phyloP scores from a whole-genome alignment of 2,888 invertebrate species.

The Euspilapteryx auroguttella region DNA sequence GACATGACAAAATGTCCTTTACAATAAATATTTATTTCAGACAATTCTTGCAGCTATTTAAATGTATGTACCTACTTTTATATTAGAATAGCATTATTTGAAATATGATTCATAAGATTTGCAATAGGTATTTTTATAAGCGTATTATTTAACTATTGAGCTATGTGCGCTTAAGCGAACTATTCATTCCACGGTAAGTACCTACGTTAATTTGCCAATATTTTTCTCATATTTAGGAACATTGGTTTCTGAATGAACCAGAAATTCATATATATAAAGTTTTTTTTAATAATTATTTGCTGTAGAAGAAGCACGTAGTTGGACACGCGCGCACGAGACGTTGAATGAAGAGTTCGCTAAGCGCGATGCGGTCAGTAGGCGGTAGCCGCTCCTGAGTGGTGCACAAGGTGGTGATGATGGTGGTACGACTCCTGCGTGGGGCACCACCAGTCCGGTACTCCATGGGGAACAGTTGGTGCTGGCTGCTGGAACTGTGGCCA shows the following conservation, averaged over 20 bases:
- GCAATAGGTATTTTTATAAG: constrained; percentile 37
- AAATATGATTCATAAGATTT: too few species aligned
- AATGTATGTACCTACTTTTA: too few species aligned
- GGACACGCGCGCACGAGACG: too few species aligned
- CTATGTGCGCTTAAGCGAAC: constrained; percentile 42
- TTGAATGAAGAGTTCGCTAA: constrained; percentile 57
- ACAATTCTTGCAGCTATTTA: too few species aligned
- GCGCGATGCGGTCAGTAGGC: constrained; percentile 72
- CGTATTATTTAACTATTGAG: constrained; percentile 30
- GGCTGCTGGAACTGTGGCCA: constrained; percentile 69
- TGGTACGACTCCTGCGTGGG: constrained; percentile 52
- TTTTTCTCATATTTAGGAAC: too few species aligned
- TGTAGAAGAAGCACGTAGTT: too few species aligned
- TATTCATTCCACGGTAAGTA: constrained; percentile 57
- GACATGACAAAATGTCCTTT: too few species aligned
- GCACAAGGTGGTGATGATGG: constrained; percentile 66
- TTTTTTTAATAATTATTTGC: too few species aligned
- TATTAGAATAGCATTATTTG: too few species aligned
- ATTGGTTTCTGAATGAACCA: too few species aligned
- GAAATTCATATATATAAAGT: too few species aligned
- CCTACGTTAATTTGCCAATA: constrained; percentile 1
- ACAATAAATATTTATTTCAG: too few species aligned
- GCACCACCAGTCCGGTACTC: constrained; percentile 56
- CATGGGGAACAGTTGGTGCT: constrained; percentile 64
- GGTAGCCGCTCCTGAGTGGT: constrained; percentile 70